Evolutionary conservation across 2,888 invertebrate genomes (phyloP).

Genomic region (Stegophylla sp.): DNA sequence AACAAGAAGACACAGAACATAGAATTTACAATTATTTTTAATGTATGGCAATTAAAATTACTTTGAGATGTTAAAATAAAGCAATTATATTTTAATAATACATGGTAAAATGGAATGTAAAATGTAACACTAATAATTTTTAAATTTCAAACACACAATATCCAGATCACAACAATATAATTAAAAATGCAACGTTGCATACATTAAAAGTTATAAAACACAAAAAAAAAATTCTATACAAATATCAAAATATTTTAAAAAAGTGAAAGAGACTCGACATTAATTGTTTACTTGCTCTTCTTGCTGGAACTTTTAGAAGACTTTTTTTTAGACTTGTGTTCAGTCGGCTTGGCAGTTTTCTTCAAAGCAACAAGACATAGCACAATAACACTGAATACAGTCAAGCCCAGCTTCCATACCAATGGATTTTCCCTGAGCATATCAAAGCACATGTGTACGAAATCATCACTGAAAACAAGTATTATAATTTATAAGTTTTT

Average conservation of each 20-base stretch:
- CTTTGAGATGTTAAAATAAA: background rate
- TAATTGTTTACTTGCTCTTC: conserved; percentile 37
- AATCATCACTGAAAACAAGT: conserved; percentile 69
- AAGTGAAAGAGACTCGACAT: background rate
- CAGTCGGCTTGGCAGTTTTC: background rate
- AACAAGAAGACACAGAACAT: background rate
- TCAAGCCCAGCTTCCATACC: conserved; percentile 67
- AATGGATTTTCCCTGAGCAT: conserved; percentile 69
- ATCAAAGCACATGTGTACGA: conserved; percentile 69
- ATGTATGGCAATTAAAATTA: background rate
- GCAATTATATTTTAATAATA: background rate
- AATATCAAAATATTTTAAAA: background rate
- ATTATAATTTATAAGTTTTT: conserved; percentile 8
- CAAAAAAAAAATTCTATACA: background rate
- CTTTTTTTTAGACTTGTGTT: conserved; percentile 42
- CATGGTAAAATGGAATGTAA: conserved; percentile 1
- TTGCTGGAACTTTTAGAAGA: conserved; percentile 46
- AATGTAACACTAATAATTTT: background rate
- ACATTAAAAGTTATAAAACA: background rate
- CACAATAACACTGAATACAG: conserved; percentile 20
- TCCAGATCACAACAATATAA: background rate
- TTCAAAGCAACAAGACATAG: conserved; percentile 32
- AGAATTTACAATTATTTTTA: background rate
- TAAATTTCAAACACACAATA: conserved; percentile 8
- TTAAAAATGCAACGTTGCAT: background rate